These are phyloP conservation scores for Sardinella longiceps DNA, from an alignment of 2,797 vertebrate genomes.

Conservation along the genomic window DNA sequence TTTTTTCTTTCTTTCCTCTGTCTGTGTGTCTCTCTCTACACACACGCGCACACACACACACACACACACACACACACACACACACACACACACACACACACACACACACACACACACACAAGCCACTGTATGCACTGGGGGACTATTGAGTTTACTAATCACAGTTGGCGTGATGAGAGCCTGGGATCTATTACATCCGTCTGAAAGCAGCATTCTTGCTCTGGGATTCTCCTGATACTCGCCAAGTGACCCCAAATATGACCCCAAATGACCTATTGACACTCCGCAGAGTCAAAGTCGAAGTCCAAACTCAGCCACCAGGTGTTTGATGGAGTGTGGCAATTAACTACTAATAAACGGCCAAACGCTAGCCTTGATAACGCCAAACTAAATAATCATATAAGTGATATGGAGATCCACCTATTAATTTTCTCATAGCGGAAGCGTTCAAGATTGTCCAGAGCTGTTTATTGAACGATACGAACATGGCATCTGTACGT, in stretches of 20 bases:
- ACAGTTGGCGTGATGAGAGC: not conserved
- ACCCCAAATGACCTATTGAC: not conserved
- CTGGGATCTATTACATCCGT: not conserved
- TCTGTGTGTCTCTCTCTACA: too few relatives aligned
- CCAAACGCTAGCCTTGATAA: not conserved
- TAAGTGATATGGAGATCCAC: too few relatives aligned
- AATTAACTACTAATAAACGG: not conserved
- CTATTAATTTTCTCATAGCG: too few relatives aligned
- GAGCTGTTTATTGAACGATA: too few relatives aligned
- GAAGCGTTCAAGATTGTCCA: too few relatives aligned
- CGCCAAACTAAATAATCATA: too few relatives aligned
- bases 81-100: not conserved
- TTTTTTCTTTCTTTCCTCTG: too few relatives aligned
- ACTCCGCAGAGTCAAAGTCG: not conserved
- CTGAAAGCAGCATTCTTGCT: not conserved
- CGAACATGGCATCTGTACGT: too few relatives aligned
- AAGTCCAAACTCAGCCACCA: not conserved
- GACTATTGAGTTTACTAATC: not conserved
- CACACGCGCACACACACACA: slow-evolving; percentile 3
- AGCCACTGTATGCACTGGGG: not conserved
- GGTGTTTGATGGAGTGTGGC: not conserved
- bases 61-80: not conserved
- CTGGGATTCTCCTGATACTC: not conserved
- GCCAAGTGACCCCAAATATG: not conserved
- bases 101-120: slow-evolving; percentile 9